A percentile compares a stretch with the other conserved stretches of the same genome.
These are phyloP conservation scores for Eunapius fragilis DNA, from an alignment of 37 sponge, comb jelly and placozoan genomes.

Conservation along the genomic window DNA sequence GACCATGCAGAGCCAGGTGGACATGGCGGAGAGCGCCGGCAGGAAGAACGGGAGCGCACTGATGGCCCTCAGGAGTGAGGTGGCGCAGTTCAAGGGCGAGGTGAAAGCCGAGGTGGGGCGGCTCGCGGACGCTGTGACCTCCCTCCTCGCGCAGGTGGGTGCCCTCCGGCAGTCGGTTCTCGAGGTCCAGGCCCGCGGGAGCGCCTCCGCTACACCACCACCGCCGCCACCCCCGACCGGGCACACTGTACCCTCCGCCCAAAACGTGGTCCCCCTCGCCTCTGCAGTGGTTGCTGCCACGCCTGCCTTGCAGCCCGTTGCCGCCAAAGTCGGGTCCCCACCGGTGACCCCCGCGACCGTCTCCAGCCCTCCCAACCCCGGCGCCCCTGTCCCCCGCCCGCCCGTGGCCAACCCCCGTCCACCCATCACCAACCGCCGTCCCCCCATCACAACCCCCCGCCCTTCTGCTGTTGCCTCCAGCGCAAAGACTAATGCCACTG, in stretches of 20 bases:
- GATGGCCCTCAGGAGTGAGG: neutral
- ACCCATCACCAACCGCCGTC: neutral
- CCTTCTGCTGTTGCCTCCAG: too few relatives aligned
- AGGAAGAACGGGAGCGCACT: neutral
- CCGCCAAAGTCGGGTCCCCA: neutral
- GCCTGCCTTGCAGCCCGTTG: neutral
- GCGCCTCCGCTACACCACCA: neutral
- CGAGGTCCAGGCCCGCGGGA: too few relatives aligned
- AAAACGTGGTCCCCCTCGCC: neutral
- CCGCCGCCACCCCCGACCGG: neutral
- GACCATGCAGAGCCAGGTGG: neutral
- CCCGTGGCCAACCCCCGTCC: too few relatives aligned
- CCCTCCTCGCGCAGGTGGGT: neutral
- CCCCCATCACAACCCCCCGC: neutral
- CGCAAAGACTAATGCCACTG: too few relatives aligned
- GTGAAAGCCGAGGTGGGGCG: neutral
- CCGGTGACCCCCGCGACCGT: neutral
- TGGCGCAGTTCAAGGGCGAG: neutral
- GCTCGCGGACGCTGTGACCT: neutral
- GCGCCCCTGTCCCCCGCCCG: too few relatives aligned
- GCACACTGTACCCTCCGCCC: neutral
- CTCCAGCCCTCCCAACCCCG: too few relatives aligned
- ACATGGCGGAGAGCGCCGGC: neutral
- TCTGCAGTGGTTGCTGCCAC: neutral
- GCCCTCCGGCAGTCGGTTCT: neutral